Conservation (phyloP, 2,888 invertebrate species). For the Neoaliturus tenellus region DNA sequence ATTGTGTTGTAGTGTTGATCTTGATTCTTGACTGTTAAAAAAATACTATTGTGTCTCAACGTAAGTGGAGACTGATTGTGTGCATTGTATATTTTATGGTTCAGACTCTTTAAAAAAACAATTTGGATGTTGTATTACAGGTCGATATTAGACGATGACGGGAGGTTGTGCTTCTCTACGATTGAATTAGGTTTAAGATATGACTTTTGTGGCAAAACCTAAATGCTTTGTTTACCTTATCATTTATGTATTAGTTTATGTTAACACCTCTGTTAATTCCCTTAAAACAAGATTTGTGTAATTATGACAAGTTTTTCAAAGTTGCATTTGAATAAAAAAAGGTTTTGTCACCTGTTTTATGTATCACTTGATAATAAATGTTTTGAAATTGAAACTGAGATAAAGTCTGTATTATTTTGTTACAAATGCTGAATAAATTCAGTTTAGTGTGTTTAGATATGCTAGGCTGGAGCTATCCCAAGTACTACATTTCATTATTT, state of each 20-base stretch:
- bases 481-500: neutral
- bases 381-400: conserved; percentile 16
- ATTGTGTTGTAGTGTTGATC: neutral
- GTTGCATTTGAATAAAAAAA: neutral
- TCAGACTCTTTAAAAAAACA: conserved; percentile 19
- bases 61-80: neutral
- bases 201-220: conserved; percentile 42
- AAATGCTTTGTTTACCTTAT: neutral
- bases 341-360: conserved; percentile 5
- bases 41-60: no score
- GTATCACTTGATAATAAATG: conserved; percentile 27
- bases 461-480: neutral
- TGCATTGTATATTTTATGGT: neutral
- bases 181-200: conserved; percentile 19
- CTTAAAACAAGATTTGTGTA: neutral
- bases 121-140: conserved; percentile 53
- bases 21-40: neutral
- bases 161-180: conserved; percentile 25
- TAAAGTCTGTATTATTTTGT: conserved; percentile 17
- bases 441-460: neutral
- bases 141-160: conserved; percentile 52
- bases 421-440: neutral
- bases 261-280: neutral
- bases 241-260: conserved; percentile 23
- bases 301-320: neutral